Evolutionary conservation across 2,888 invertebrate genomes (phyloP), one percentile per base, ranked within the genome.

Genomic region (Philonicus albiceps): DNA sequence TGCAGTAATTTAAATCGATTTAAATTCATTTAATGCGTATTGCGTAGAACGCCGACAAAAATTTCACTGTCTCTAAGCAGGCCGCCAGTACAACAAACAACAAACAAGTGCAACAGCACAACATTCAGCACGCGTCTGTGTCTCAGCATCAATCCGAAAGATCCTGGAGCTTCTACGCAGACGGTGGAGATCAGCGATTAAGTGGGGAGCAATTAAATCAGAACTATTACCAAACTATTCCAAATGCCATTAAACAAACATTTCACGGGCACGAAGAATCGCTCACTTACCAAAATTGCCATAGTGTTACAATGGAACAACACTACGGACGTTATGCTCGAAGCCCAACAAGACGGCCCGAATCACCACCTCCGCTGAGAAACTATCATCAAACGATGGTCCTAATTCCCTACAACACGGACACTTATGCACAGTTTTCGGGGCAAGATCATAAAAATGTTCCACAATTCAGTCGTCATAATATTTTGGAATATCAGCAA

Each of bases 281-380:
- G 1, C 89, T 92, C 8, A 89, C 92, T 86, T 92, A 92, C 86
- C 92, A 92, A 88, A 92, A 92, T 86, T 92, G 92, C 11, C 37
- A 37, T 11, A 37, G 37, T 27, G 88, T 89, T 31, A 87, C 88
- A 11, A 90, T 92, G 90, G 90, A 88, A 86, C 90, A 89, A 87
- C 91, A 88, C 75, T 84, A 88, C 88, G 91, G 92, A 53, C 92
- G 93, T 80, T 93, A 92, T 87, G 93, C 92, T 0, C 89, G 92
- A 81, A 92, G 92, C 87, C 92, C 92, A 27, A 92, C 92, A 1
- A 88, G 92, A 27, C 92, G 95, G 27, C 95, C 95, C 0, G 95
- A 95, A 90, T 95, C 95, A 0, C 95, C 96, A 6, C 95, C 96
- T 0, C 95, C 96, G 0, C 93, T 95, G 87, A 93, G 95, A 49